Conservation (phyloP, 2,888 invertebrate species). For the Epirrhoe tristata region DNA sequence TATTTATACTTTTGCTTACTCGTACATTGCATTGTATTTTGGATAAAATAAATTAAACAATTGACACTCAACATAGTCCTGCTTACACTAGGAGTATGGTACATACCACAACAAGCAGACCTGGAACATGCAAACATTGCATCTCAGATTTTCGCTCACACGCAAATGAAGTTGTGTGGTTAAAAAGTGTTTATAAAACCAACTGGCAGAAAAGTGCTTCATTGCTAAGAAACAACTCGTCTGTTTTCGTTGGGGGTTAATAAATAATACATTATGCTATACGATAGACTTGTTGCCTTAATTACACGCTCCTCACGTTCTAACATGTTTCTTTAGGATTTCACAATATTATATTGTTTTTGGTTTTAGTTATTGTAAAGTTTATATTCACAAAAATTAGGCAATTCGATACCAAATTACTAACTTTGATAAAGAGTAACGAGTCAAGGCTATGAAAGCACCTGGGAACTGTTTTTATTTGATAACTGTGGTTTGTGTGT, state of each 20-base stretch:
- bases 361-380: not conserved
- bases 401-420: not conserved
- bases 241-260: not conserved
- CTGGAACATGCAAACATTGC: no score
- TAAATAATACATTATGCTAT: not conserved
- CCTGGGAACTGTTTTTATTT: constrained; percentile 3
- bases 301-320: not conserved
- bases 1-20: no score
- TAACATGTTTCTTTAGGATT: not conserved
- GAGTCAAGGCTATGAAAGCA: constrained; percentile 35
- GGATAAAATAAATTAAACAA: not conserved
- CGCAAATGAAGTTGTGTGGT: no score
- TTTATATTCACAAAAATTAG: not conserved
- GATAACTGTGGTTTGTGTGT: not conserved
- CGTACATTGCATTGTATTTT: not conserved
- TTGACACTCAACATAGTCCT: no score
- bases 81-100: no score
- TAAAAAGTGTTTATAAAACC: no score
- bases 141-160: no score
- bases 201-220: not conserved
- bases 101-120: no score
- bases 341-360: constrained; percentile 15
- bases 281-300: constrained; percentile 6
- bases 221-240: not conserved
- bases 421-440: constrained; percentile 35